Evolutionary conservation across 2,888 invertebrate genomes (phyloP), one percentile per base, ranked within the genome.

Genomic region (Lasioglossum vierecki): DNA sequence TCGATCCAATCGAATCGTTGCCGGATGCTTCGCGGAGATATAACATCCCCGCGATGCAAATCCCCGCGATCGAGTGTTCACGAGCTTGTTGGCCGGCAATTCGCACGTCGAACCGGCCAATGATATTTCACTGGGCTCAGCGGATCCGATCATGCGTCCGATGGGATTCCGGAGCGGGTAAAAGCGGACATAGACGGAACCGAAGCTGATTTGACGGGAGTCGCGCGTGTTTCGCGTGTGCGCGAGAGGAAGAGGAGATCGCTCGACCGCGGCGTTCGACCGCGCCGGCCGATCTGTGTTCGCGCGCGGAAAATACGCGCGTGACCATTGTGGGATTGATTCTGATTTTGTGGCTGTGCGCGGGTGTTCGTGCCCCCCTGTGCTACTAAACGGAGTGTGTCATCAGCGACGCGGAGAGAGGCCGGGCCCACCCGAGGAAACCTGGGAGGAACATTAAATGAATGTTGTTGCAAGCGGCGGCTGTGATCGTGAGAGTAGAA

Each of bases 401-500:
- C 76, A 68, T 30, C 44, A 18, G n/a, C 71, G 41, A 39, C 63
- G 66, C 39, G 57, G 18, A 46, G 53, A 39, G 39, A 77, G 57
- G 63, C 4, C 66, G 26, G 22, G 18, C 1, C 44, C 18, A 35
- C 46, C 46, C 70, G 79, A 44, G 70, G 76, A 71, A 79, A 53
- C n/a, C 71, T 76, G 46, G 77, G 76, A 80, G 82, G 86, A 88
- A 82, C 80, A 80, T 85, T 89, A 87, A 92, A 92, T 93, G 93
- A 93, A 93, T 92, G 93, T 92, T 91, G 90, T 91, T 91, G 88
- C 90, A 87, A 82, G 85, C 88, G 88, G 89, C 86, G 85, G 76
- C 89, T 86, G 93, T 92, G 91, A 91, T 91, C 90, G 93, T 89
- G 91, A 91, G 89, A 91, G 91, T 90, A 87, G 91, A 91, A 91